phyloP scores from a whole-genome alignment of 1,140 invertebrate genomes.

The Drosophila repleta region DNA sequence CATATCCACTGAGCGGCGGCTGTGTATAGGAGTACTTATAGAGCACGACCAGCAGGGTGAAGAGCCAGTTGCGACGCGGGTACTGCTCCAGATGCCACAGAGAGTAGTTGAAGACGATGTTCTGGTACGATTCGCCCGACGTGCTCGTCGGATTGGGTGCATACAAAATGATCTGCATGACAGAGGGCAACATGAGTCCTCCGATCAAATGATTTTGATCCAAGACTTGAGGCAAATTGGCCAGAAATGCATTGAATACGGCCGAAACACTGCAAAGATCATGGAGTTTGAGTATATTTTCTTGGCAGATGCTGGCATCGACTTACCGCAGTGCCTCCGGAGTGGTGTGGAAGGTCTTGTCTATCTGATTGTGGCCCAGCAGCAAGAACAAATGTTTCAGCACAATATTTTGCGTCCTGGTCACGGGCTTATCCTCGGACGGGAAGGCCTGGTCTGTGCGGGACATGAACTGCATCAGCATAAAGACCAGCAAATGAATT shows the following conservation, averaged over 20 bases:
- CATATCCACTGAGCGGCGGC: conserved; percentile 90
- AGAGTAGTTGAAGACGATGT: conserved; percentile 87
- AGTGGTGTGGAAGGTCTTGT: conserved; percentile 95
- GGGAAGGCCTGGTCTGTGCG: conserved; percentile 90
- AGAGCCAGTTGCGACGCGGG: conserved; percentile 95
- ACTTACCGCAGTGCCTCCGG: conserved; percentile 92
- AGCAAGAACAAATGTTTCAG: conserved; percentile 96
- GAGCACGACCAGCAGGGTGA: conserved; percentile 95
- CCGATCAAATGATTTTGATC: conserved; percentile 98
- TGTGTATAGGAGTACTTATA: conserved; percentile 98
- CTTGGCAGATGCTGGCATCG: background rate
- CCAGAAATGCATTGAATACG: conserved; percentile 97
- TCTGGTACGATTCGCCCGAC: conserved; percentile 76
- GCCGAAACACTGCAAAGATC: conserved; percentile 87
- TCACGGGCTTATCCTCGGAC: conserved; percentile 92
- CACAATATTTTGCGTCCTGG: conserved; percentile 93
- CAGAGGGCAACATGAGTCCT: conserved; percentile 92
- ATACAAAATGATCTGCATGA: conserved; percentile 94
- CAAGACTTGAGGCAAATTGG: conserved; percentile 95
- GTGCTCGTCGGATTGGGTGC: conserved; percentile 89
- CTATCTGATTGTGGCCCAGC: conserved; percentile 96
- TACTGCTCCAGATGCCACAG: conserved; percentile 94
- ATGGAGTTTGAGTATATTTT: background rate
- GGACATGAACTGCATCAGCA: conserved; percentile 97
- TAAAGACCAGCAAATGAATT: conserved; percentile 96